Evolutionary conservation across 2,797 vertebrate genomes (phyloP).

Genomic region (Pachyuromys duprasi): DNA sequence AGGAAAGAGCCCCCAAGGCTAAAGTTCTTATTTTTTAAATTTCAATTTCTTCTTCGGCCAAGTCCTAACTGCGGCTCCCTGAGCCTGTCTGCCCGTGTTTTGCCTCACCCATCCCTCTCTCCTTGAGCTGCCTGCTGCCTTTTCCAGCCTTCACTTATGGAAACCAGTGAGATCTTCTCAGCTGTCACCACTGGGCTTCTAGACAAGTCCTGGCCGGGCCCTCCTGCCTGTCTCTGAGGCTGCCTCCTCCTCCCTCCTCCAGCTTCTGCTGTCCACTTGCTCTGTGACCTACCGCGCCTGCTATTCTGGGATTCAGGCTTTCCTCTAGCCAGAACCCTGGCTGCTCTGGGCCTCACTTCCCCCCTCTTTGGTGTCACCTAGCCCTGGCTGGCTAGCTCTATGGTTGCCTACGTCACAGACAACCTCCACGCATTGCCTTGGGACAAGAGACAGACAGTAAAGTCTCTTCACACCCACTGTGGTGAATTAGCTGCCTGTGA

Average conservation of each 20-base stretch:
- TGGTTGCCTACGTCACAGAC: too few relatives aligned
- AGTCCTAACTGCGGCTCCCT: not conserved
- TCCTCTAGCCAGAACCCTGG: not conserved
- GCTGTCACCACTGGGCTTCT: not conserved
- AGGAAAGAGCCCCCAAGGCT: not conserved
- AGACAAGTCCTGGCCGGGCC: rapidly evolving
- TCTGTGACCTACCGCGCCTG: not conserved
- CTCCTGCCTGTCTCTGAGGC: not conserved
- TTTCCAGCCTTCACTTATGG: not conserved
- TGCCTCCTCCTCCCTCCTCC: not conserved
- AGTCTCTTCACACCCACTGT: not conserved
- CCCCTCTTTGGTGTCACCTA: not conserved
- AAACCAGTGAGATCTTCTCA: not conserved
- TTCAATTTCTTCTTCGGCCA: not conserved
- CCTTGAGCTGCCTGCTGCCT: not conserved
- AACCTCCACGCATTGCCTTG: not conserved
- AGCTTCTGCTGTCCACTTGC: not conserved
- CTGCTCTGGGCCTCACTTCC: not conserved
- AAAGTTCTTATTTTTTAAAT: not conserved
- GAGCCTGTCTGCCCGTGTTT: not conserved
- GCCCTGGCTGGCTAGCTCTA: not conserved
- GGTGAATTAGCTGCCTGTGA: not conserved
- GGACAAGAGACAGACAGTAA: not conserved
- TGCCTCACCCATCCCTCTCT: too few relatives aligned
- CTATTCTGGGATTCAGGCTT: not conserved